Conservation (phyloP, 1,140 invertebrate species). For the Cylas formicarius region DNA sequence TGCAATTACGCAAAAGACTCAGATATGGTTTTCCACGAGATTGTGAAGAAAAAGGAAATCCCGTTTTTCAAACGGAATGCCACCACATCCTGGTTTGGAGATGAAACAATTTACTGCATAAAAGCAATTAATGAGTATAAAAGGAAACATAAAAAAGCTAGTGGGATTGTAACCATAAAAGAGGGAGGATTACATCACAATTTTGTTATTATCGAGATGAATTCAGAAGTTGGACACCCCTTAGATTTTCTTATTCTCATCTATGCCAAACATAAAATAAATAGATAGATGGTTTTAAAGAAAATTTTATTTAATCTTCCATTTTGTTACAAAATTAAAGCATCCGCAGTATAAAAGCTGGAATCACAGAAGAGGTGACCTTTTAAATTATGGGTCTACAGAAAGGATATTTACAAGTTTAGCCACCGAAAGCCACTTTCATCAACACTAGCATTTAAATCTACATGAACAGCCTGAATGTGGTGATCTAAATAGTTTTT, state of each 20-base stretch:
- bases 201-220: constrained; percentile 14
- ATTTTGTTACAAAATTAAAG: too few species aligned
- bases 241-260: constrained; percentile 12
- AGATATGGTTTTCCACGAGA: constrained; percentile 15
- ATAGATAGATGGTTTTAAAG: constrained; percentile 2
- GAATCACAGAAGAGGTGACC: too few species aligned
- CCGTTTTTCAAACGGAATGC: constrained; percentile 12
- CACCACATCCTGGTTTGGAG: constrained; percentile 15
- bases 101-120: constrained; percentile 15
- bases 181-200: constrained; percentile 14
- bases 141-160: constrained; percentile 14
- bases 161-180: constrained; percentile 12
- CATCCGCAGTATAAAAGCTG: too few species aligned
- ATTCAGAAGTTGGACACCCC: constrained; percentile 4
- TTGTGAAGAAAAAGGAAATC: constrained; percentile 6
- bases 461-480: constrained; percentile 7
- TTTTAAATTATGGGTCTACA: too few species aligned
- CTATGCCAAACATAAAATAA: constrained; percentile 14
- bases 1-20: constrained; percentile 16
- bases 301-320: too few species aligned
- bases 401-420: too few species aligned
- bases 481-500: constrained; percentile 19
- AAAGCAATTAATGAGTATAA: constrained; percentile 15
- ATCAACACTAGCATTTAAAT: too few species aligned
- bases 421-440: too few species aligned